Evolutionary conservation across 2,888 invertebrate genomes (phyloP).

Genomic region (Zygaena filipendulae): DNA sequence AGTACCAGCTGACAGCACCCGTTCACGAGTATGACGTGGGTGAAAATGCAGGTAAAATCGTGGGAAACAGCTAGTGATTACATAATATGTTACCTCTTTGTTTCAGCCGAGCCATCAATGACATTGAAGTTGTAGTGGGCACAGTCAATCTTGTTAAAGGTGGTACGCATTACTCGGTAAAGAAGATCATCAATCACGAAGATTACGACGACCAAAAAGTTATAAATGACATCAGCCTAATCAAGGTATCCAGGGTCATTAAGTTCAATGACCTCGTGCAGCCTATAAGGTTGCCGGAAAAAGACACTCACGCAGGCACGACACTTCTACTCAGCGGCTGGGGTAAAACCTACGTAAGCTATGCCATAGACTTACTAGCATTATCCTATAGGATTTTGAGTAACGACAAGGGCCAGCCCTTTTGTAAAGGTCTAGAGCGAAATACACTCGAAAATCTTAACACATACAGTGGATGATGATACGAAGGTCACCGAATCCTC

Average conservation of each 20-base stretch:
- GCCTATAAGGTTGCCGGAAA: slow-evolving; percentile 35
- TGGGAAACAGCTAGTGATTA: no score
- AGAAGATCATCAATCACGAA: slow-evolving; percentile 42
- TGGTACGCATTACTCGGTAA: slow-evolving; percentile 41
- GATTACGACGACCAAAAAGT: slow-evolving; percentile 36
- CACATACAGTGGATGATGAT: no score
- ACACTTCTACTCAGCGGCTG: slow-evolving; percentile 50
- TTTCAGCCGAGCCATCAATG: slow-evolving; percentile 18
- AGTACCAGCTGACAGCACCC: no score
- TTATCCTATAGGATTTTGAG: no score
- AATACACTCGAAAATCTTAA: no score
- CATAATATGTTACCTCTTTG: slow-evolving; percentile 5
- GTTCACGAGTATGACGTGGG: no score
- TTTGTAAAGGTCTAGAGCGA: no score
- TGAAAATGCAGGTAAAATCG: no score
- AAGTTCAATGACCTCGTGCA: slow-evolving; percentile 34
- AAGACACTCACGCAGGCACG: slow-evolving; percentile 33
- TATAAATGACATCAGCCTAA: slow-evolving; percentile 52
- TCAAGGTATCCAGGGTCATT: slow-evolving; percentile 36
- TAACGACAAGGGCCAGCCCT: no score
- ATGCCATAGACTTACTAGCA: no score
- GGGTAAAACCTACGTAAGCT: slow-evolving; percentile 53
- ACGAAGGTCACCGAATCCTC: no score
- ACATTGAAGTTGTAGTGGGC: slow-evolving; percentile 57
- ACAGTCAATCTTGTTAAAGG: slow-evolving; percentile 47